Base-by-base conservation (phyloP, 2,888 invertebrate genomes). In the Paralinhomoeus sp. region DNA sequence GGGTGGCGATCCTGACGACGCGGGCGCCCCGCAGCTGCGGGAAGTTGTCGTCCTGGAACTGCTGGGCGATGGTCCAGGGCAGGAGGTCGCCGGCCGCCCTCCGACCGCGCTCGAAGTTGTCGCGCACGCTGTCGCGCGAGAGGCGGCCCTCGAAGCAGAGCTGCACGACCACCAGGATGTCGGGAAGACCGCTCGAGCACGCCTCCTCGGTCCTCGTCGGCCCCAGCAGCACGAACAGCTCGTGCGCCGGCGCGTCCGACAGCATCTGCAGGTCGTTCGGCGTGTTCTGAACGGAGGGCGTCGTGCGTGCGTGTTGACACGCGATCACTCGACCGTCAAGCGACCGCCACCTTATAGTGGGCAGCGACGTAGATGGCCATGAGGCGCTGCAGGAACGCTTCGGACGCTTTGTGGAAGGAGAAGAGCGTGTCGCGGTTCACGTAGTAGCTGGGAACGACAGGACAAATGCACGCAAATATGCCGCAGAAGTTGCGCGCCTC, bases 241-340 rank as follows among this genome's bases (percentile, higher is more conserved):
- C 83, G 67, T 99, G 97, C 1, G 89, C 89, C 0, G 97, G 93
- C 18, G 97, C 93, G 67, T 99, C 97, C 17, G 91, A 85, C 69
- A 99, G 73, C 73, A 97, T 77, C 69, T 97, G 93, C 37, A 97
- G 71, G 69, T 99, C 97, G 67, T 99, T 91, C 0, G 97, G 97
- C 45, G 82, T 82, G 69, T 97, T 99, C 76, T 80, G 65, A 44
- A 54, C 24, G 33, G 49, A 45, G 18, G 24, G 7, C 23, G 21
- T 20, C 21, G 21, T 38, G 17, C 17, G 7, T 15, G 18, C 35
- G 9, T 3, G 5, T 35, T 35, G 17, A n/a, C 17, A 35, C 35
- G 17, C 21, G 22, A 35, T 3, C 5, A 37, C 3, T 37, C 22
- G 3, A 37, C 13, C 13, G 13, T 20, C 7, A 3, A 5, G 37